Conservation (phyloP, 2,797 vertebrate species). For the Eulemur coronatus region DNA sequence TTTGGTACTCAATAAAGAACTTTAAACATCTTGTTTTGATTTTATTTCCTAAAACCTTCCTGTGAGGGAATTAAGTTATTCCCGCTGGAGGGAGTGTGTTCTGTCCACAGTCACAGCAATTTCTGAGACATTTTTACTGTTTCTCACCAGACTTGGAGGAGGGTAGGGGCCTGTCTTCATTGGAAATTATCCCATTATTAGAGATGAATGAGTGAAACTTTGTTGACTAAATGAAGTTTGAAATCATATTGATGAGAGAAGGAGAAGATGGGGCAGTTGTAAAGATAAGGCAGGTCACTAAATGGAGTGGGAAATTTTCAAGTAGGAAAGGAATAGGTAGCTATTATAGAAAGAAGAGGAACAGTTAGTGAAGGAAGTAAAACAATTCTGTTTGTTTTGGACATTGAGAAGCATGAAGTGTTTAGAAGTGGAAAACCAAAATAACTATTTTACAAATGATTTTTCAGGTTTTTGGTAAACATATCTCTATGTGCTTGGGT, state of each 20-base stretch:
- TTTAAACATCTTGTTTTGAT: conserved; percentile 15
- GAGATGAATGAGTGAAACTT: neutral
- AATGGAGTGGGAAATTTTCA: neutral
- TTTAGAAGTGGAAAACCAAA: neutral
- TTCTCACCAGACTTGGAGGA: neutral
- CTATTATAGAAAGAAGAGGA: neutral
- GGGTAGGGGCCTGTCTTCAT: neutral
- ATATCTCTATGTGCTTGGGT: neutral
- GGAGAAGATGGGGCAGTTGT: neutral
- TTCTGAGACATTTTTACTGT: neutral
- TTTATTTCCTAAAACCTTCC: conserved; percentile 18
- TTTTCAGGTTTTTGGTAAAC: neutral
- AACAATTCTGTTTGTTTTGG: neutral
- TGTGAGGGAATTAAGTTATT: neutral
- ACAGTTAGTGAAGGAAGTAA: neutral
- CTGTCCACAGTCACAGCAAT: neutral
- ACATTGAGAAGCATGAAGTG: neutral
- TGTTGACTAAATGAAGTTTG: conserved; percentile 16
- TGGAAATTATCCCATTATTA: neutral
- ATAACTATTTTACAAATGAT: neutral
- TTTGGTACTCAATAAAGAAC: conserved; percentile 8
- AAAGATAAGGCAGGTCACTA: neutral
- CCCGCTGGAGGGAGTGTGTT: neutral
- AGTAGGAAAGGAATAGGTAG: neutral
- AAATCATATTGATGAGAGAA: conserved; percentile 15